These are phyloP conservation scores for Aphidius colemani DNA, from an alignment of 2,888 invertebrate species.

Conservation along the genomic window DNA sequence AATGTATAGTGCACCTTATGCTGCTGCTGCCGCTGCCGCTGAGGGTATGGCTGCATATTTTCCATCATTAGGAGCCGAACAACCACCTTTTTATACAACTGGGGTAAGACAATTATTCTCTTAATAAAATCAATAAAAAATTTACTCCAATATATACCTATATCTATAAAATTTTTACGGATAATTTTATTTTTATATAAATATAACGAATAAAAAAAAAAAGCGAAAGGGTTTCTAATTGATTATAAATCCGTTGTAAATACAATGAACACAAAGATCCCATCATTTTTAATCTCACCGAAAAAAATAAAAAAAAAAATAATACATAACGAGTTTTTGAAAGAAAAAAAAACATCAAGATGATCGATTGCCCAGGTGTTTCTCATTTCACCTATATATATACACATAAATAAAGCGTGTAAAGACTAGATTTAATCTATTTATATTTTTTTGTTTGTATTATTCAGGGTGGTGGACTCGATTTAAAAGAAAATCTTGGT, in stretches of 20 bases:
- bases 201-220: too few species aligned
- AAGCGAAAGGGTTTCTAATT: not conserved
- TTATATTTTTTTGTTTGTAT: conserved; percentile 9
- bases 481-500: conserved; percentile 86
- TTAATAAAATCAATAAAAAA: not conserved
- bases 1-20: conserved; percentile 81
- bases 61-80: conserved; percentile 82
- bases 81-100: conserved; percentile 83
- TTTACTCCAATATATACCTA: too few species aligned
- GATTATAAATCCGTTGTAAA: too few species aligned
- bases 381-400: too few species aligned
- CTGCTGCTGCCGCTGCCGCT: conserved; percentile 66
- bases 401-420: too few species aligned
- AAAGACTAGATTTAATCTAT: not conserved
- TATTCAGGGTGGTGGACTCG: conserved; percentile 80
- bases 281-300: too few species aligned
- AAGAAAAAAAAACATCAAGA: too few species aligned
- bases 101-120: conserved; percentile 69
- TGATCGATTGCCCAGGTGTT: too few species aligned
- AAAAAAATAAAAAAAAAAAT: too few species aligned
- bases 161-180: not conserved
- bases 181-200: too few species aligned
- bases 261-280: too few species aligned
- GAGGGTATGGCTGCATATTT: conserved; percentile 85
- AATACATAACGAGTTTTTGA: too few species aligned